Evolutionary conservation across 2,113 vertebrate species (phyloP).

Genomic region (Raja brachyura): DNA sequence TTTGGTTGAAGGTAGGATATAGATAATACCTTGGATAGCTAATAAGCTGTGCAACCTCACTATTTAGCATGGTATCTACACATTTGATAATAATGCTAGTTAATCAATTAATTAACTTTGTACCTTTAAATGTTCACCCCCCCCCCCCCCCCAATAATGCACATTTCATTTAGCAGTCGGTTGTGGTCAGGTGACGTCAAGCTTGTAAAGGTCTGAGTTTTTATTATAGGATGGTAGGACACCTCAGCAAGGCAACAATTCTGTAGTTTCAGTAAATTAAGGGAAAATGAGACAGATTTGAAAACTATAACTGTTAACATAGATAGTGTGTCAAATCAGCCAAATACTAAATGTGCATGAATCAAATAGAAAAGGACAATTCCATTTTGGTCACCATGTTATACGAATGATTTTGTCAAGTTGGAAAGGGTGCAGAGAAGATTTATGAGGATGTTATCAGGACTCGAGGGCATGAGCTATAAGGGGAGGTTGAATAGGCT

Average conservation of each 20-base stretch:
- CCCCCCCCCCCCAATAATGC: neutral
- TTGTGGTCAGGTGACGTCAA: neutral
- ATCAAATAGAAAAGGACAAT: neutral
- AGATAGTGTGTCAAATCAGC: neutral
- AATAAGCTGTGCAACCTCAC: neutral
- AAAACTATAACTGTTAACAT: neutral
- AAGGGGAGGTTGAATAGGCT: too few species aligned
- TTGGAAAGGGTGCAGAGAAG: too few species aligned
- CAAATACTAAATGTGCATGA: neutral
- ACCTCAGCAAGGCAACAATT: neutral
- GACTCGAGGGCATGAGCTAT: too few species aligned
- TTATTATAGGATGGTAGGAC: neutral
- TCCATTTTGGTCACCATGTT: neutral
- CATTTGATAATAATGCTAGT: neutral
- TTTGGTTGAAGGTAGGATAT: neutral
- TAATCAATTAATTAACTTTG: neutral
- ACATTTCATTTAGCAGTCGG: neutral
- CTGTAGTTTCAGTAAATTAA: neutral
- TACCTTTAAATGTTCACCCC: neutral
- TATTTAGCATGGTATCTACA: neutral
- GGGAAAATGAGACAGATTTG: neutral
- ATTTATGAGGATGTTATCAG: too few species aligned
- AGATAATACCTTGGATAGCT: neutral
- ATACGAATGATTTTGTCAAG: too few species aligned
- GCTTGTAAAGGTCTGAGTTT: neutral